Evolutionary conservation across 2,888 invertebrate genomes (phyloP).

Genomic region (Atethmia centrago): DNA sequence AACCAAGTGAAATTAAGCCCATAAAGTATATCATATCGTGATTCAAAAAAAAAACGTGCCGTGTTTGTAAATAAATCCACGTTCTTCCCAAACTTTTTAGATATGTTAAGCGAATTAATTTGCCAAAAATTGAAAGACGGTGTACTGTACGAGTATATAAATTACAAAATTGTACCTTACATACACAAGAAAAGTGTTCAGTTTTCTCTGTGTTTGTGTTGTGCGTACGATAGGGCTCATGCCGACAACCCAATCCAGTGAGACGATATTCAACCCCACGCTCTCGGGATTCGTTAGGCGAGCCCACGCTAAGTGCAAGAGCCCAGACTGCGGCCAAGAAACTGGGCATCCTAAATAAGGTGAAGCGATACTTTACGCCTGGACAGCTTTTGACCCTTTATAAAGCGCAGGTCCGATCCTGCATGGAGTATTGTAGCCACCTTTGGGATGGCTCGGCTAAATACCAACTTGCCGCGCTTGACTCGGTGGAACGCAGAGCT

Average conservation of each 20-base stretch:
- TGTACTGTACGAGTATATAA: not conserved
- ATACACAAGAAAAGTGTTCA: not conserved
- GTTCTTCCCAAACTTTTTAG: conserved; percentile 37
- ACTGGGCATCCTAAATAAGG: no score
- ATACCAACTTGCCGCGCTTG: no score
- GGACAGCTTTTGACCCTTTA: no score
- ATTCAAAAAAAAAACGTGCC: conserved; percentile 50
- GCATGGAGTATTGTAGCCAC: no score
- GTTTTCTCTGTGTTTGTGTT: conserved; percentile 17
- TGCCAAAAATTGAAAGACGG: conserved; percentile 29
- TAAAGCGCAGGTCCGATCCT: no score
- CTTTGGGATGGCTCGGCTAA: no score
- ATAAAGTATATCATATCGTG: conserved; percentile 48
- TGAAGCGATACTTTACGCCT: no score
- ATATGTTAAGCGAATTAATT: conserved; percentile 45
- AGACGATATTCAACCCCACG: conserved; percentile 57
- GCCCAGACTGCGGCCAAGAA: no score
- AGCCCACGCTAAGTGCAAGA: conserved; percentile 42
- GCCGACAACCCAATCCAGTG: conserved; percentile 26
- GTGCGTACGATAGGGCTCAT: conserved; percentile 18
- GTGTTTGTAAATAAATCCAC: conserved; percentile 48
- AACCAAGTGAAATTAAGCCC: conserved; percentile 46
- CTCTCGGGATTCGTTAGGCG: conserved; percentile 51
- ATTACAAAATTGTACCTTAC: conserved; percentile 31
- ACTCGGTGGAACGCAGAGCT: no score